Conservation (phyloP, 1,140 invertebrate species). For the Conus ventricosus region DNA sequence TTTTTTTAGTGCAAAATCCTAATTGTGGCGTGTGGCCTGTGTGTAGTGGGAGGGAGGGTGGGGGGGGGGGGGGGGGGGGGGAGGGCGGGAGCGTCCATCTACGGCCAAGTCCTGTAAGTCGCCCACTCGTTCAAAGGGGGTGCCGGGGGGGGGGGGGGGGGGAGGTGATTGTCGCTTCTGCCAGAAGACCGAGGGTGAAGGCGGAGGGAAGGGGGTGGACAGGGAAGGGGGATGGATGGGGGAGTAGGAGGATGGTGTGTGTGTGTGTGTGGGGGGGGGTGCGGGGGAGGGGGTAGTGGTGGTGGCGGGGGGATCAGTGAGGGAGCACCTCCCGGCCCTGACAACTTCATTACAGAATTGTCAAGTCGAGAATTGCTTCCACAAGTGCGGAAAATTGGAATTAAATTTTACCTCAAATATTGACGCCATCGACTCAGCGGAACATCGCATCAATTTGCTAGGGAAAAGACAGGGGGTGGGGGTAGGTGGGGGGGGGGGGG, state of each 20-base stretch:
- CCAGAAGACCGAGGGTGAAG: no score
- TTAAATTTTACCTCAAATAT: constrained; percentile 46
- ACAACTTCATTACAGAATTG: constrained; percentile 46
- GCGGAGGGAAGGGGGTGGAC: no score
- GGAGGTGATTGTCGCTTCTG: constrained; percentile 12
- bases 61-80: not conserved
- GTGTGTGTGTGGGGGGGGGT: no score
- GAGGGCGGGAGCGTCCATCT: not conserved
- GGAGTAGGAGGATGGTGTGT: no score
- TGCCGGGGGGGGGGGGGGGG: no score
- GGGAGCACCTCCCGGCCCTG: constrained; percentile 29
- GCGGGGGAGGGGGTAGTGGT: not conserved
- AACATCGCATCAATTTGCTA: constrained; percentile 35
- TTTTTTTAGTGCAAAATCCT: no score
- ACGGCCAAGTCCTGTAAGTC: constrained; percentile 21
- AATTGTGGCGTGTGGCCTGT: no score
- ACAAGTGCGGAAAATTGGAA: constrained; percentile 46
- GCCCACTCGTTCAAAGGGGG: not conserved
- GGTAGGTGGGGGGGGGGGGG: not conserved
- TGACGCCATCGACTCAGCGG: constrained; percentile 34
- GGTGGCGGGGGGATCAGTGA: not conserved
- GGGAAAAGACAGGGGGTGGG: not conserved
- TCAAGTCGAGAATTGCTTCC: constrained; percentile 45
- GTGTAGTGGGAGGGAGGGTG: not conserved
- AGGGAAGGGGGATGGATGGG: no score